Percentiles rank a stretch among this genome's conserved stretches.
Conservation (phyloP, 2,113 vertebrate species). For the Ceratotherium simum region DNA sequence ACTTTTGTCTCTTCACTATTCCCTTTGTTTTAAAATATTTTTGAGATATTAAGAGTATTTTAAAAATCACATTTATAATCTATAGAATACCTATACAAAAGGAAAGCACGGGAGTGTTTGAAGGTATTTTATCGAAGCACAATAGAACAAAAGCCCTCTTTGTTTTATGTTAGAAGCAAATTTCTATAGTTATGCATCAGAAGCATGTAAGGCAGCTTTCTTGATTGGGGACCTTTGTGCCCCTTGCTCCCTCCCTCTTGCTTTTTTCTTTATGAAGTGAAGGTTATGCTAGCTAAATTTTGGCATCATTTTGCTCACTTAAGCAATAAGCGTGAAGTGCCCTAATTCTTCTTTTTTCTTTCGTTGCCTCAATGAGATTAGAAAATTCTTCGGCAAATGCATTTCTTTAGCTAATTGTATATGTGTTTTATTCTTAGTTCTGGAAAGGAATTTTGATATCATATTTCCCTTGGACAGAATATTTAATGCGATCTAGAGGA, state of each 20-base stretch:
- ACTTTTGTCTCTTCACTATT: slow-evolving; percentile 46
- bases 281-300: neutral
- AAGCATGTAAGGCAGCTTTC: neutral
- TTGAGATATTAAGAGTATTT: slow-evolving; percentile 45
- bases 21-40: neutral
- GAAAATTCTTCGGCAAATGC: neutral
- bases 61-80: slow-evolving; percentile 25
- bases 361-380: neutral
- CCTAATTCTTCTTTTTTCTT: neutral
- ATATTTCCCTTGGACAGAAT: neutral
- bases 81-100: neutral
- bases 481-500: neutral
- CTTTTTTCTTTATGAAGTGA: neutral
- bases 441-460: neutral
- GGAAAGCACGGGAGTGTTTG: neutral
- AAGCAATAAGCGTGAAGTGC: neutral
- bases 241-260: fast-evolving
- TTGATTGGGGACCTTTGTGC: neutral
- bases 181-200: neutral
- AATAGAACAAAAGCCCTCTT: neutral
- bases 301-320: neutral
- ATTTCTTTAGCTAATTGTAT: neutral
- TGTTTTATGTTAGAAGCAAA: neutral
- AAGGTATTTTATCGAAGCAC: neutral
- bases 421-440: neutral